Evolutionary conservation across 1,140 invertebrate genomes (phyloP).

Genomic region (Carposina sasakii): DNA sequence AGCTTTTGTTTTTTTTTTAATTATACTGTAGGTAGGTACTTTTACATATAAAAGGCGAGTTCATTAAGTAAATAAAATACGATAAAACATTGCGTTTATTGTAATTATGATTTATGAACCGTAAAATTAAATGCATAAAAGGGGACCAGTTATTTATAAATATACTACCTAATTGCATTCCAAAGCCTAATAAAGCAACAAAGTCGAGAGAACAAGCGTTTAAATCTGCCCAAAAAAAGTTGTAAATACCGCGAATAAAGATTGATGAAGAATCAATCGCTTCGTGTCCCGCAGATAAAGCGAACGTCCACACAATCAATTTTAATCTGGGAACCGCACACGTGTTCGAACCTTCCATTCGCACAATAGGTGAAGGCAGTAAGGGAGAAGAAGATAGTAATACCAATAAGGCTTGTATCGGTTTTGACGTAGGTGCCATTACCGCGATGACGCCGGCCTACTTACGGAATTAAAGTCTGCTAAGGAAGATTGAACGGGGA

Average conservation of each 20-base stretch:
- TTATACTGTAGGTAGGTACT: too few species aligned
- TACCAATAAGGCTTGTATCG: slow-evolving; percentile 44
- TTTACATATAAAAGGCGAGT: too few species aligned
- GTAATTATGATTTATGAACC: too few species aligned
- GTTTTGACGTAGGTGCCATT: slow-evolving; percentile 57
- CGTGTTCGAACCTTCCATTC: slow-evolving; percentile 29
- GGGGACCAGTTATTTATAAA: too few species aligned
- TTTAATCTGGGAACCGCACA: slow-evolving; percentile 59
- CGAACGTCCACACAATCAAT: slow-evolving; percentile 62
- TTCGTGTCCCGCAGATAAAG: slow-evolving; percentile 54
- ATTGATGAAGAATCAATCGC: slow-evolving; percentile 69
- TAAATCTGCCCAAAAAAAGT: slow-evolving; percentile 27
- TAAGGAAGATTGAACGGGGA: slow-evolving; percentile 64
- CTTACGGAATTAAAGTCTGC: slow-evolving; percentile 63
- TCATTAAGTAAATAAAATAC: too few species aligned
- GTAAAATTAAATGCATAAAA: too few species aligned
- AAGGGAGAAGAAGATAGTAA: slow-evolving; percentile 31
- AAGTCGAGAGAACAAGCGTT: slow-evolving; percentile 4
- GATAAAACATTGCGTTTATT: too few species aligned
- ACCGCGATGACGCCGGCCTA: slow-evolving; percentile 56
- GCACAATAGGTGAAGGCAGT: slow-evolving; percentile 2
- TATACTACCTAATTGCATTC: neutral
- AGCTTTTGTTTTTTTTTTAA: too few species aligned
- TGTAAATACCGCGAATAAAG: slow-evolving; percentile 60
- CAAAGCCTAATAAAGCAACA: neutral